Evolutionary conservation across 2,888 invertebrate species (phyloP), one percentile per base, ranked within the genome.

Genomic region (Synanthedon vespiformis): DNA sequence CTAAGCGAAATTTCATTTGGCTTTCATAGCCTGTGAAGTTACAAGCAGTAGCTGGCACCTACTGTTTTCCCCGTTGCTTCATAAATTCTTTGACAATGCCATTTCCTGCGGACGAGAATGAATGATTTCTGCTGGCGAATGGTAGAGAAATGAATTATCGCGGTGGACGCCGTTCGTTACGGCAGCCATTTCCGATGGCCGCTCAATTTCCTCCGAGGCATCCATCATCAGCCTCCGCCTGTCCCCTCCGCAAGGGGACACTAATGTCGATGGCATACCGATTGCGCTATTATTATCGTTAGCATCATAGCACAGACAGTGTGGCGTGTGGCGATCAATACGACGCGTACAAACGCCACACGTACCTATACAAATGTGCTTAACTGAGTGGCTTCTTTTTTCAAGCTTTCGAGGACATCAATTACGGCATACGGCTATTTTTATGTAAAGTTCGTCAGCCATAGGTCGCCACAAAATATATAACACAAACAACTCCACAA

Each of bases 181-280:
- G 48, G 48, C 48, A 12, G 12, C 48, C 48, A 48, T 48, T 48
- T 48, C 48, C 48, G 48, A 48, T 48, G 48, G 18, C 16, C 22
- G 48, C 48, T 48, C 48, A 48, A 48, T 48, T 48, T 48, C 48
- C 48, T 48, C 48, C 22, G 48, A 48, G 16, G 48, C 48, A 48
- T 48, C 48, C 48, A 48, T 48, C 48, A 16, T 48, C 18, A 22
- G 22, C 48, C 18, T 18, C 48, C 48, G 12, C 16, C 22, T 18
- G 8, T 14, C 18, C 5, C 48, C 48, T 14, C 14, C 5, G 48
- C 48, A 11, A 2, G 48, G 48, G 16, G 48, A 18, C 14, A 18
- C 10, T 48, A 16, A 48, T 48, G 16, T 48, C 48, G 11, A 48
- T 48, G 48, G 13, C 48, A 18, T 48, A 48, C 48, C 12, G 48